These are phyloP conservation scores for Belgica antarctica DNA, from an alignment of 2,888 invertebrate genomes.

Conservation along the genomic window DNA sequence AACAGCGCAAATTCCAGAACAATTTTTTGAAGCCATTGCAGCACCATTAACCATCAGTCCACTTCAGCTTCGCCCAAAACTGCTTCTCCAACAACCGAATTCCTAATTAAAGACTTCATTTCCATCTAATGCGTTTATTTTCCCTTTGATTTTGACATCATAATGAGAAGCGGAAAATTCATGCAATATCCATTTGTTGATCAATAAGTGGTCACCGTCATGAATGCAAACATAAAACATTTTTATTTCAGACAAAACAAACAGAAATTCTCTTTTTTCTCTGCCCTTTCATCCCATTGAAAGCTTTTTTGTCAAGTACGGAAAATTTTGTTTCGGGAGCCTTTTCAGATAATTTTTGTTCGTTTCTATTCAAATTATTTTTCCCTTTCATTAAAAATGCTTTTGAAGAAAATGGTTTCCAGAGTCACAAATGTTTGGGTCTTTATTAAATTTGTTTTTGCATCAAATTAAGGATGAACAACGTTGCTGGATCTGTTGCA, in stretches of 20 bases:
- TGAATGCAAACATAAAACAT: slow-evolving; percentile 2
- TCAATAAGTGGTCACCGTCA: slow-evolving; percentile 9
- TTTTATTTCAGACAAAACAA: background rate
- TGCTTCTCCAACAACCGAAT: no score
- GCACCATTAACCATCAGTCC: no score
- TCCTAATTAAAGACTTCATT: no score
- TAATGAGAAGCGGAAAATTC: slow-evolving; percentile 7
- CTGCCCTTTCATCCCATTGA: slow-evolving; percentile 3
- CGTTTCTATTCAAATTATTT: background rate
- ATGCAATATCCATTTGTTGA: slow-evolving; percentile 10
- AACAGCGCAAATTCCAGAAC: no score
- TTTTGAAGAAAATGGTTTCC: background rate
- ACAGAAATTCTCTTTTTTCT: background rate
- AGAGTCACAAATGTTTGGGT: no score
- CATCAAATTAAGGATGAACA: no score
- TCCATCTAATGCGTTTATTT: no score
- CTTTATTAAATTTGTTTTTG: no score
- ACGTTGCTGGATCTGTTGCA: no score
- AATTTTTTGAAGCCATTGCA: no score
- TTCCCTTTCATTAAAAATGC: slow-evolving; percentile 1
- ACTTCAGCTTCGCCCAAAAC: no score
- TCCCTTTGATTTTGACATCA: background rate
- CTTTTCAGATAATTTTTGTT: background rate
- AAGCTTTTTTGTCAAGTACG: background rate
- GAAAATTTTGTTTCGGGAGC: slow-evolving; percentile 1